Evolutionary conservation across 2,888 invertebrate genomes (phyloP).

Genomic region (Lutraria lutraria): DNA sequence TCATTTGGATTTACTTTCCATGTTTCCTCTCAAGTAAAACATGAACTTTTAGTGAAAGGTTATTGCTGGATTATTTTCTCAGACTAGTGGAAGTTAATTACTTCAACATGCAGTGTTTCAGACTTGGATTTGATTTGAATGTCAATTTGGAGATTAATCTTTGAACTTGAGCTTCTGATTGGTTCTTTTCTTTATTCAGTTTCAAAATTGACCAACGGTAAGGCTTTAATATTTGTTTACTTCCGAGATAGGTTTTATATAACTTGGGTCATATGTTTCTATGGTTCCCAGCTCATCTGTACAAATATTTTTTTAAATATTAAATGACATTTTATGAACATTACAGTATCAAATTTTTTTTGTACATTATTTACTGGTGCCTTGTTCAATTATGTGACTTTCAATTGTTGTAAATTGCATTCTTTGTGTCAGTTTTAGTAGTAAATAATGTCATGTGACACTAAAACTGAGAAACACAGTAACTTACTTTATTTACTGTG

Average conservation of each 20-base stretch:
- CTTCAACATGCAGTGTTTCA: background rate
- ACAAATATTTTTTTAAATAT: too few relatives aligned
- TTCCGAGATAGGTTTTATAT: too few relatives aligned
- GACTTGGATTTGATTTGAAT: background rate
- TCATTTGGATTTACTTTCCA: background rate
- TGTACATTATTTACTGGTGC: background rate
- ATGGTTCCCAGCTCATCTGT: too few relatives aligned
- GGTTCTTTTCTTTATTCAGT: too few relatives aligned
- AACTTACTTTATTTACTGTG: too few relatives aligned
- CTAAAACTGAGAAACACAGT: background rate
- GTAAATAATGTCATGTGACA: background rate
- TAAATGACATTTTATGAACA: too few relatives aligned
- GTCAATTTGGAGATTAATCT: too few relatives aligned
- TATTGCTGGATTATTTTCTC: constrained; percentile 5
- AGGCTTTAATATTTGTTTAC: too few relatives aligned
- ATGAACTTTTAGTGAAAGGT: background rate
- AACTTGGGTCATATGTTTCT: too few relatives aligned
- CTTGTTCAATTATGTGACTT: background rate
- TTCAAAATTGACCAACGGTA: too few relatives aligned
- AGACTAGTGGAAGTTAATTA: background rate
- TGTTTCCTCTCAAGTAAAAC: background rate
- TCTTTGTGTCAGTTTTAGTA: background rate
- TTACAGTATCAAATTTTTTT: background rate
- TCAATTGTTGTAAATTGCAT: background rate
- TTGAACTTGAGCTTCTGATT: too few relatives aligned